phyloP scores from a whole-genome alignment of 2,113 vertebrate genomes.

The Panurus biarmicus region DNA sequence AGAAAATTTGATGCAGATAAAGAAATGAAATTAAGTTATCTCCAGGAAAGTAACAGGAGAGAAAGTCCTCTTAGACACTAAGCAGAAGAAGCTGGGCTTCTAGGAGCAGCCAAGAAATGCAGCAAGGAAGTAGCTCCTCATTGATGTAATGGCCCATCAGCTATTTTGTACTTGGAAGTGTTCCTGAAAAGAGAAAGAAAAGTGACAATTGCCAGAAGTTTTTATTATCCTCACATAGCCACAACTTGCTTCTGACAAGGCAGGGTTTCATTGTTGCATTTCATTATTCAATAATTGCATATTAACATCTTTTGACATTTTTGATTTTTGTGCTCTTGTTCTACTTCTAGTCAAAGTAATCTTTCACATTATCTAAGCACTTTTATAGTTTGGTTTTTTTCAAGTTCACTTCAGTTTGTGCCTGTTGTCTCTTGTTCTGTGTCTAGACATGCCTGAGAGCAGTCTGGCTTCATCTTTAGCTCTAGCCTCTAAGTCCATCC shows the following conservation, averaged over 20 bases:
- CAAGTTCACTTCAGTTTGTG: background rate
- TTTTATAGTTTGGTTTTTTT: background rate
- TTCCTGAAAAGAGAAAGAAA: background rate
- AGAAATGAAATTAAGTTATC: background rate
- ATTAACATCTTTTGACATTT: background rate
- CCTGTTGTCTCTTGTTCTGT: background rate
- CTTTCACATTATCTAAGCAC: background rate
- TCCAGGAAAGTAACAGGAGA: background rate
- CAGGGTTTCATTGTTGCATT: background rate
- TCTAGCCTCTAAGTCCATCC: background rate
- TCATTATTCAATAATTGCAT: background rate
- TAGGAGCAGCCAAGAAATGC: background rate
- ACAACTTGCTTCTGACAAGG: background rate
- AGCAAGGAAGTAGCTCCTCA: background rate
- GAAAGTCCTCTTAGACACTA: background rate
- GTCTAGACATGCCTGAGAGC: background rate
- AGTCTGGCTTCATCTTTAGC: background rate
- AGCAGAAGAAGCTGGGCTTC: background rate
- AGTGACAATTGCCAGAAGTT: background rate
- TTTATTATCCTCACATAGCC: background rate
- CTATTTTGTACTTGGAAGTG: background rate
- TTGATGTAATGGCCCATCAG: background rate
- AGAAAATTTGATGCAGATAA: background rate
- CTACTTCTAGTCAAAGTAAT: background rate
- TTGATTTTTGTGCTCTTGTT: background rate